A percentile compares a stretch with the other conserved stretches of the same genome.
Conservation (phyloP, 2,797 vertebrate genomes). For the Ataeniobius toweri region DNA sequence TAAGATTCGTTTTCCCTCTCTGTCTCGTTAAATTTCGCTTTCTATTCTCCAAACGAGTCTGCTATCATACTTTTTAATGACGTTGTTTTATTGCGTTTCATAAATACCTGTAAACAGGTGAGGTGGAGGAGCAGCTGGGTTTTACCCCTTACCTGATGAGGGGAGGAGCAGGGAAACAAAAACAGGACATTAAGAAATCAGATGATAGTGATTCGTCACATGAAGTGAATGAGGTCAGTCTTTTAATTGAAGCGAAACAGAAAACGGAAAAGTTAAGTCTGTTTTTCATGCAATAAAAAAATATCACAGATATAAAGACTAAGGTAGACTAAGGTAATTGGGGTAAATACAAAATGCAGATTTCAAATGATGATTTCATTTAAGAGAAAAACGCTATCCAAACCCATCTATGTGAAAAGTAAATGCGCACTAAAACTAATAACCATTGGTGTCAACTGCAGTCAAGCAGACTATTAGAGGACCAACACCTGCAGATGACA, state of each 20-base stretch:
- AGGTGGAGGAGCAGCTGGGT: not conserved
- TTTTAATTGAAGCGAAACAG: not conserved
- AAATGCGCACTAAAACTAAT: too few relatives aligned
- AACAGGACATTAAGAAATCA: not conserved
- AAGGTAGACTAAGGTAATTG: not conserved
- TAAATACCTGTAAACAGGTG: not conserved
- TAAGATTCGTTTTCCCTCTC: constrained; percentile 50
- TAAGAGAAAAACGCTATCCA: not conserved
- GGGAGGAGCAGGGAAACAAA: not conserved
- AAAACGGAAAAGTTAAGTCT: too few relatives aligned
- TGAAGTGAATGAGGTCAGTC: not conserved
- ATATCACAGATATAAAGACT: not conserved
- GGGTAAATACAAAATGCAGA: not conserved
- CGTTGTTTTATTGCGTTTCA: too few relatives aligned
- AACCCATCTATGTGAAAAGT: not conserved
- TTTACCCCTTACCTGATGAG: not conserved
- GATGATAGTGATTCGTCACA: not conserved
- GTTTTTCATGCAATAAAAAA: not conserved
- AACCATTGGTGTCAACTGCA: not conserved
- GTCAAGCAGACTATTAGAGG: too few relatives aligned
- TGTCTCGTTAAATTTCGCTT: constrained; percentile 35
- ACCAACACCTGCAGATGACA: too few relatives aligned
- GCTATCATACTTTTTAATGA: not conserved
- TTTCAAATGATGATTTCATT: not conserved
- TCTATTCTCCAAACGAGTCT: constrained; percentile 34